Base-by-base conservation (phyloP, 2,113 vertebrate species). In the Pelecanus crispus region DNA sequence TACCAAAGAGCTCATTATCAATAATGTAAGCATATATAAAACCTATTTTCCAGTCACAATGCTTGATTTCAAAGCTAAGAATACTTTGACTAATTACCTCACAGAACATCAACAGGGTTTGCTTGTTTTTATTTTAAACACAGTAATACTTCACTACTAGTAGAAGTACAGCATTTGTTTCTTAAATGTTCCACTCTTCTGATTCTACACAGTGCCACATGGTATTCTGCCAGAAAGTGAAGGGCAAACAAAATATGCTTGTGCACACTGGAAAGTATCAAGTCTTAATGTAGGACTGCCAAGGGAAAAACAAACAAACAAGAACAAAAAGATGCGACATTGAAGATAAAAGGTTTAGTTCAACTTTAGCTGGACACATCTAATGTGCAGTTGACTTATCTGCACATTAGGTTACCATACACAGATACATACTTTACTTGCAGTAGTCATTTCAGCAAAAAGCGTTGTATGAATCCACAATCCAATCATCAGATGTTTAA, bases 251-350 rank as follows among this genome's bases (percentile, higher is more conserved):
- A 74, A 94, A 75, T 42, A 67, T 29, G 34, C 26, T n/a, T 77
- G 24, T 45, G 72, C 75, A 86, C 19, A 89, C 11, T n/a, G 62
- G 18, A 61, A 68, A 47, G 17, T 31, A 80, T 38, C 40, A 44
- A 71, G 44, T 24, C 45, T 59, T 81, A 72, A 63, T 4, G 22
- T 2, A 87, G 5, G 7, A n/a, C 34, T 86, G 58, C 55, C 45
- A 77, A 53, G 8, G 7, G 22, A 80, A 65, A 84, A 75, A 5
- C 2, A 47, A 81, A 68, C 11, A 38, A 38, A 65, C 16, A 65
- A 29, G 10, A 80, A 49, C 3, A 63, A 78, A 84, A 40, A 36
- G n/a, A 56, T 2, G 4, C 53, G 42, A 50, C 1, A 1, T 0
- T 70, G 58, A 88, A 86, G 49, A 73, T n/a, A 56, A 62, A 68